phyloP scores from a whole-genome alignment of 2,888 invertebrate species.

The Octonoba sinensis region DNA sequence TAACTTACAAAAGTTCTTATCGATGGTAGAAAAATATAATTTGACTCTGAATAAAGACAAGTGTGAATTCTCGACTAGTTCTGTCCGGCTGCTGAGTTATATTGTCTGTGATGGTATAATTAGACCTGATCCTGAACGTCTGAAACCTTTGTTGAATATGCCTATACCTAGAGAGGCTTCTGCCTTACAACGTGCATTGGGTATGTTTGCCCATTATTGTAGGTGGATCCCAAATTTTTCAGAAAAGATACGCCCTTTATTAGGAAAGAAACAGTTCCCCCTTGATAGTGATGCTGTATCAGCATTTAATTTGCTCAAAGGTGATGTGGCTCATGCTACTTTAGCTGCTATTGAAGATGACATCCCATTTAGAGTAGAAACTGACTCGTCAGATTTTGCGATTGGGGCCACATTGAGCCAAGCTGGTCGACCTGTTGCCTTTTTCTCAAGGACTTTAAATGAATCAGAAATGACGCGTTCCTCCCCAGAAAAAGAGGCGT shows the following conservation, averaged over 20 bases:
- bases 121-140: constrained; percentile 17
- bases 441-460: background rate
- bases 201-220: constrained; percentile 11
- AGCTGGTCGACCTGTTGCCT: background rate
- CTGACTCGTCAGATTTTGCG: background rate
- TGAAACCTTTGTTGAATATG: constrained; percentile 10
- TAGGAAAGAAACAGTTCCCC: no score
- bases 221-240: constrained; percentile 8
- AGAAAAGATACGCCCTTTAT: no score
- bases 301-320: no score
- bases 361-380: no score
- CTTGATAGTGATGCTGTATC: no score
- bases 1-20: constrained; percentile 1
- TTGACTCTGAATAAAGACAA: constrained; percentile 22
- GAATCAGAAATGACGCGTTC: background rate
- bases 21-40: background rate
- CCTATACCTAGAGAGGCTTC: no score
- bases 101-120: no score
- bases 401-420: background rate
- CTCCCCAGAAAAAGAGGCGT: no score
- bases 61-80: background rate
- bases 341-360: no score
- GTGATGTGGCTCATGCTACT: no score
- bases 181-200: no score
- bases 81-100: background rate